Conservation (phyloP, 2,888 invertebrate genomes). For the Lottia scabra region DNA sequence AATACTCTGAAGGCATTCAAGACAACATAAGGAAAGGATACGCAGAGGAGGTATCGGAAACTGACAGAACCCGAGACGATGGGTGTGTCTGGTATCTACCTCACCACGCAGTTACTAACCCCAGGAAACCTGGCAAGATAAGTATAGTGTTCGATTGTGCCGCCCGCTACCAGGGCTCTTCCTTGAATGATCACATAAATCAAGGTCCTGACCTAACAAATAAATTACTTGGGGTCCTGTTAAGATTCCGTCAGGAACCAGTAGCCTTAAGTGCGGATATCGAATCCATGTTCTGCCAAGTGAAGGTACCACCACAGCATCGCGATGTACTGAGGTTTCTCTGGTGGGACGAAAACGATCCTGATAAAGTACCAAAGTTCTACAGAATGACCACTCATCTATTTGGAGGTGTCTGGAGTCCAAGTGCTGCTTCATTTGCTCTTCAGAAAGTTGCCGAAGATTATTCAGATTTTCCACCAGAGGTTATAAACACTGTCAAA, state of each 20-base stretch:
- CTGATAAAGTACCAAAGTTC: background rate
- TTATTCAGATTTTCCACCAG: too few relatives aligned
- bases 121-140: conserved; percentile 17
- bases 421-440: conserved; percentile 14
- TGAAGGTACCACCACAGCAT: conserved; percentile 19
- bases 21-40: conserved; percentile 21
- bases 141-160: conserved; percentile 34
- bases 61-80: background rate
- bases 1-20: conserved; percentile 16
- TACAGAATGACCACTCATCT: conserved; percentile 17
- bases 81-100: conserved; percentile 15
- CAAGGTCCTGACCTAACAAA: conserved; percentile 29
- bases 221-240: conserved; percentile 23
- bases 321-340: conserved; percentile 20
- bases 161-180: conserved; percentile 18
- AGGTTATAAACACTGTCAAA: too few relatives aligned
- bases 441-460: conserved; percentile 2
- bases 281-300: conserved; percentile 28
- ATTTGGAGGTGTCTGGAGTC: conserved; percentile 14
- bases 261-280: conserved; percentile 29
- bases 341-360: conserved; percentile 11
- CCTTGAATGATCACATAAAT: conserved; percentile 23
- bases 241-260: too few relatives aligned
- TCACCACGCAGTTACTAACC: conserved; percentile 9
- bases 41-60: conserved; percentile 13